These are phyloP conservation scores for Branchipolynoe longqiensis DNA, from an alignment of 2,888 invertebrate species.

Conservation along the genomic window DNA sequence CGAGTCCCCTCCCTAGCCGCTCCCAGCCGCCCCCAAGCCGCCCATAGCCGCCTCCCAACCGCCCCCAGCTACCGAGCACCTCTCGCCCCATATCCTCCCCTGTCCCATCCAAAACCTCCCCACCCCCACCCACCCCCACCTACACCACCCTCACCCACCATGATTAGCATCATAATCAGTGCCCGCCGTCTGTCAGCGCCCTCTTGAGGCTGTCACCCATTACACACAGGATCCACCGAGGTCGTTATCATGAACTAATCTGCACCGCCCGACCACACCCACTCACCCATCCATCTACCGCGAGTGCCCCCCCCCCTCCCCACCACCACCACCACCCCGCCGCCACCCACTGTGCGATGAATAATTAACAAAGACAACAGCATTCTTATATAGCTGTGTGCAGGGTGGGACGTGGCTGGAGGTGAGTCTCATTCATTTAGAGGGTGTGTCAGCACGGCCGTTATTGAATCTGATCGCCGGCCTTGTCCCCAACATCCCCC, in stretches of 20 bases:
- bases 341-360: not conserved
- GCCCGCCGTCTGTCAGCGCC: not conserved
- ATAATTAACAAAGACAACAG: slow-evolving; percentile 43
- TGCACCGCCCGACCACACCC: not conserved
- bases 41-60: not conserved
- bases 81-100: not conserved
- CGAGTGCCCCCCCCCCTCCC: no score
- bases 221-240: not conserved
- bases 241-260: not conserved
- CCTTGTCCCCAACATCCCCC: not conserved
- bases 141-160: no score
- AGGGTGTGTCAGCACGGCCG: slow-evolving; percentile 11
- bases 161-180: slow-evolving; percentile 25
- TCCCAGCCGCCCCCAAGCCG: slow-evolving; percentile 23
- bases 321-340: not conserved
- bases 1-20: no score
- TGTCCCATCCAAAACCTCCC: no score
- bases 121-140: no score
- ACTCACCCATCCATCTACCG: no score
- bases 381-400: not conserved
- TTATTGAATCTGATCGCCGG: slow-evolving; percentile 52
- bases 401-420: not conserved
- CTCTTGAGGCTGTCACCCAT: slow-evolving; percentile 30
- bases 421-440: slow-evolving; percentile 25
- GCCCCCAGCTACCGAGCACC: not conserved